Conservation (phyloP, 2,888 invertebrate species). For the Acheta domesticus region DNA sequence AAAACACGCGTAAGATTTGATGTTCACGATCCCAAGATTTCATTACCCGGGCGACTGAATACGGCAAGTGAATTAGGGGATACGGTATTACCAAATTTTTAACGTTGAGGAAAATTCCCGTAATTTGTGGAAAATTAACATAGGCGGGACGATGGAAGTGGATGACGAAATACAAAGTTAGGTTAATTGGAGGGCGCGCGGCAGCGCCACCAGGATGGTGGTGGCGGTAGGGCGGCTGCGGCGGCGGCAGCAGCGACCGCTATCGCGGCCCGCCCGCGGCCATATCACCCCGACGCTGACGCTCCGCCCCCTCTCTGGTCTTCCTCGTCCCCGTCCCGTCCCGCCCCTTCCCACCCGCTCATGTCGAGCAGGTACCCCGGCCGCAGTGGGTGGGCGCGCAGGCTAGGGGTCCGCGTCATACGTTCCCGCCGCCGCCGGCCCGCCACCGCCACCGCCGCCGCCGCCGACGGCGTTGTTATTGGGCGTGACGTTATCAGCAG, state of each 20-base stretch:
- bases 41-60: neutral
- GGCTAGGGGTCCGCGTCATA: too few species aligned
- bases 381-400: too few species aligned
- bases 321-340: too few species aligned
- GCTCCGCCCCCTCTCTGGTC: too few species aligned
- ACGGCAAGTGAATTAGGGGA: constrained; percentile 4
- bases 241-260: too few species aligned
- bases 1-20: neutral
- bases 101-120: constrained; percentile 18
- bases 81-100: constrained; percentile 18
- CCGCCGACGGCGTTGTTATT: neutral
- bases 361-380: too few species aligned
- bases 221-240: too few species aligned
- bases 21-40: constrained; percentile 8
- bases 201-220: too few species aligned
- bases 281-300: too few species aligned
- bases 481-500: neutral
- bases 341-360: too few species aligned
- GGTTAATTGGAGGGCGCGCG: neutral
- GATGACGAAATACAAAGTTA: constrained; percentile 18
- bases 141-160: constrained; percentile 1
- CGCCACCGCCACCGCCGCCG: neutral
- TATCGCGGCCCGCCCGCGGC: too few species aligned
- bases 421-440: neutral
- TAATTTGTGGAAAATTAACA: constrained; percentile 18